A percentile compares a stretch with the other conserved stretches of the same genome.
These are phyloP conservation scores for Nomada ferruginata DNA, from an alignment of 2,888 invertebrate species.

Conservation along the genomic window DNA sequence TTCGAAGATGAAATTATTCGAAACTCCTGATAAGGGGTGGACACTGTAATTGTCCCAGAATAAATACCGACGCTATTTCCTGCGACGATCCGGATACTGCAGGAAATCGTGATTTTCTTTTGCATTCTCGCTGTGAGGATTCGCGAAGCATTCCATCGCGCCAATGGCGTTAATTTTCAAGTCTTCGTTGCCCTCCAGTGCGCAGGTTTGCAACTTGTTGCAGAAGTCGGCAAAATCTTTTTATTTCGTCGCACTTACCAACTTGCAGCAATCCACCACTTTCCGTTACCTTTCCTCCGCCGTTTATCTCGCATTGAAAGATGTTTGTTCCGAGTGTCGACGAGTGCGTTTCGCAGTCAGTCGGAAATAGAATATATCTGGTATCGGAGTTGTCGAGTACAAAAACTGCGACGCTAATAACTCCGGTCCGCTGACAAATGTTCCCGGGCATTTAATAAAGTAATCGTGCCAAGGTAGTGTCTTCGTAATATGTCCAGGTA, in stretches of 20 bases:
- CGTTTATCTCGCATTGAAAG: conserved; percentile 8
- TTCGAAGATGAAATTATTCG: too few species aligned
- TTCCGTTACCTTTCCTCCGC: too few species aligned
- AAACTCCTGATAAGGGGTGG: too few species aligned
- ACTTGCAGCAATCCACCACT: not conserved
- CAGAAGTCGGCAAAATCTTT: conserved; percentile 26
- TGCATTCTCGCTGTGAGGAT: conserved; percentile 7
- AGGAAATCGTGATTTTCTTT: not conserved
- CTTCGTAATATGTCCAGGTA: conserved; percentile 52
- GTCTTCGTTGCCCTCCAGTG: conserved; percentile 14
- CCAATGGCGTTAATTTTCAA: conserved; percentile 32
- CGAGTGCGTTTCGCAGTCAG: too few species aligned
- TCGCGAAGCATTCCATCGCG: conserved; percentile 16
- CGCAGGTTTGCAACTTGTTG: conserved; percentile 50
- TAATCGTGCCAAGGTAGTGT: conserved; percentile 47
- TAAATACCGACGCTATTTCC: too few species aligned
- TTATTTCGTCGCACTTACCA: conserved; percentile 13
- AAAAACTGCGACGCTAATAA: conserved; percentile 33
- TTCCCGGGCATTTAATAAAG: conserved; percentile 54
- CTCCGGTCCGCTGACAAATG: conserved; percentile 52
- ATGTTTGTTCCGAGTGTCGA: too few species aligned
- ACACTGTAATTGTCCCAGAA: too few species aligned
- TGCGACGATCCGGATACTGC: not conserved
- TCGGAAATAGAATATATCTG: too few species aligned
- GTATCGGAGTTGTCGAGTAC: conserved; percentile 12